A percentile compares a stretch with the other conserved stretches of the same genome.
phyloP scores from a whole-genome alignment of 2,113 vertebrate genomes.

The Natator depressus region DNA sequence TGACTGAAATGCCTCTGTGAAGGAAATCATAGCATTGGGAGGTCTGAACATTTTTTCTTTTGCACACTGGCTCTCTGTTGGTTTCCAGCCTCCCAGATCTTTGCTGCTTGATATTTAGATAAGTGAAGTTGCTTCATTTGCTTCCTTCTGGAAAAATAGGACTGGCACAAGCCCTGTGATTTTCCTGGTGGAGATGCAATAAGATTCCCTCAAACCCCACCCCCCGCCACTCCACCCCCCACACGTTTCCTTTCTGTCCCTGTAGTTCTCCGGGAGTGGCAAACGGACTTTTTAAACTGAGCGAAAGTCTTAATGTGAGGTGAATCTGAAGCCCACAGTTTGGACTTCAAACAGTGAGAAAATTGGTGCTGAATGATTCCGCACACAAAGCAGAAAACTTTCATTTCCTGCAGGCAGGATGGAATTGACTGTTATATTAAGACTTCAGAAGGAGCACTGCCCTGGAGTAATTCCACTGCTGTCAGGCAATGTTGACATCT shows the following conservation, averaged over 20 bases:
- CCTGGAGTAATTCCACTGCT: constrained; percentile 81
- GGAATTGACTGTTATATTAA: constrained; percentile 83
- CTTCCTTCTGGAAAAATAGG: constrained; percentile 6
- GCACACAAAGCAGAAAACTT: constrained; percentile 82
- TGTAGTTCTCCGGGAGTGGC: constrained; percentile 43
- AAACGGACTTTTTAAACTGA: constrained; percentile 62
- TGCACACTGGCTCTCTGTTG: constrained; percentile 1
- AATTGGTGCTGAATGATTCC: constrained; percentile 78
- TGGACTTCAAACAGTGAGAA: constrained; percentile 82
- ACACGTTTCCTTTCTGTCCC: background rate
- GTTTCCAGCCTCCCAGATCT: constrained; percentile 22
- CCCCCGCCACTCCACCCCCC: background rate
- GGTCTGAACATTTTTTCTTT: constrained; percentile 2
- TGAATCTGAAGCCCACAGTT: constrained; percentile 79
- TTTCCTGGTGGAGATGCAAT: background rate
- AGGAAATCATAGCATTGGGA: constrained; percentile 38
- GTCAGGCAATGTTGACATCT: constrained; percentile 82
- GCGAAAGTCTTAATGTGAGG: constrained; percentile 73
- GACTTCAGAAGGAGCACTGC: constrained; percentile 81
- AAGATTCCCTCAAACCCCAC: constrained; percentile 5
- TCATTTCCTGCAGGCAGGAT: constrained; percentile 82
- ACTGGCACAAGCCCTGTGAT: constrained; percentile 20
- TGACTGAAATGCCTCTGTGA: constrained; percentile 41
- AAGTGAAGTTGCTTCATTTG: constrained; percentile 24
- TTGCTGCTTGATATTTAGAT: constrained; percentile 26